Evolutionary conservation across 2,888 invertebrate genomes (phyloP).

Genomic region (Deroplatys truncata): DNA sequence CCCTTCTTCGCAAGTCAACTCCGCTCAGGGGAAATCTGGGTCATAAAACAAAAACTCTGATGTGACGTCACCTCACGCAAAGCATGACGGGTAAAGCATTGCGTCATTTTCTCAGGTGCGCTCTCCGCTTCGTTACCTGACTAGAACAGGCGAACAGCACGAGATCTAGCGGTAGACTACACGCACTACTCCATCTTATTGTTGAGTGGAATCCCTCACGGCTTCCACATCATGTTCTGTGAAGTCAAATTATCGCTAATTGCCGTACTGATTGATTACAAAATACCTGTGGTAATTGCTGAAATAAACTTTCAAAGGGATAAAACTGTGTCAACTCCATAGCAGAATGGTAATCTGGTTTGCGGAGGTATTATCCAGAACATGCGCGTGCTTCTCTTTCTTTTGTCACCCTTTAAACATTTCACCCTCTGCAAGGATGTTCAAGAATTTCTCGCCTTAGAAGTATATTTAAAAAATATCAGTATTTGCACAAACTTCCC

Average conservation of each 20-base stretch:
- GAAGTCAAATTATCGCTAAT: neutral
- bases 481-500: no score
- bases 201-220: neutral
- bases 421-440: no score
- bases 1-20: neutral
- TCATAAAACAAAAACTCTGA: conserved; percentile 20
- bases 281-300: neutral
- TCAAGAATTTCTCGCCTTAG: no score
- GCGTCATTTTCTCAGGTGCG: conserved; percentile 25
- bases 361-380: neutral
- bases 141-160: conserved; percentile 5
- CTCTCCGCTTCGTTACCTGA: conserved; percentile 11
- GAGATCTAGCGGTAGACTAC: neutral
- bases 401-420: no score
- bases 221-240: neutral
- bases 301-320: neutral
- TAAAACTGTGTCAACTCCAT: neutral
- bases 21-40: conserved; percentile 24
- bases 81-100: conserved; percentile 26
- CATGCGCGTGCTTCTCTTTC: neutral
- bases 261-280: neutral
- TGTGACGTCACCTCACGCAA: conserved; percentile 27
- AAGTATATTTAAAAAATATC: no score
- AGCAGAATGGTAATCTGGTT: neutral
- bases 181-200: neutral